A percentile compares a stretch with the other conserved stretches of the same genome.
These are phyloP conservation scores for Argopecten irradians DNA, from an alignment of 1,140 invertebrate species.

Conservation along the genomic window DNA sequence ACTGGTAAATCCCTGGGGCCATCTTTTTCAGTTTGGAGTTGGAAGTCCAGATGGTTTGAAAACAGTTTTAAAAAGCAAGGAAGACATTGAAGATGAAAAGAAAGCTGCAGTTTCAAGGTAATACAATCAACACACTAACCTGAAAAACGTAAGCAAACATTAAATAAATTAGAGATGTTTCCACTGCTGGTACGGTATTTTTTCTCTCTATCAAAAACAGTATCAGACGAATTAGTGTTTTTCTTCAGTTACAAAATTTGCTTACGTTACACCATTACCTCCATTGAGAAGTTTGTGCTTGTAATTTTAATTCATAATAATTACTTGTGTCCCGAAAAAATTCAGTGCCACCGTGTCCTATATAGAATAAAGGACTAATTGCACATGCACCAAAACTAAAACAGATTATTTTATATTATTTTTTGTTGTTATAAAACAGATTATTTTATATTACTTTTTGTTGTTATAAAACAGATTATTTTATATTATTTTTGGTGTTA, in stretches of 20 bases:
- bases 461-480: too few species aligned
- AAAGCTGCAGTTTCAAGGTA: conserved; percentile 25
- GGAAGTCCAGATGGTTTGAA: conserved; percentile 65
- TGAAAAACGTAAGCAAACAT: conserved; percentile 35
- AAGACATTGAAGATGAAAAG: conserved; percentile 48
- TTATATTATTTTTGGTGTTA: too few species aligned
- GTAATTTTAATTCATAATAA: too few species aligned
- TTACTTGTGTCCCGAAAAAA: too few species aligned
- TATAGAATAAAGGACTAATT: too few species aligned
- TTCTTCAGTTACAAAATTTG: too few species aligned
- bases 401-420: too few species aligned
- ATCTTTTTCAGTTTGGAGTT: conserved; percentile 75
- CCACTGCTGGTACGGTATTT: not conserved
- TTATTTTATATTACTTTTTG: not conserved
- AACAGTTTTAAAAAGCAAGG: conserved; percentile 60
- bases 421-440: not conserved
- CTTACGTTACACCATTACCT: too few species aligned
- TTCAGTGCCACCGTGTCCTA: too few species aligned
- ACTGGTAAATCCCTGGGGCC: too few species aligned
- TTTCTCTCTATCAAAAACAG: not conserved
- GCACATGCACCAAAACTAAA: too few species aligned
- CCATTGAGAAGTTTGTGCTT: too few species aligned
- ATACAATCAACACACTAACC: not conserved
- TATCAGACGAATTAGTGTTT: not conserved
- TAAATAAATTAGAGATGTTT: not conserved